A percentile compares a stretch with the other conserved stretches of the same genome.
Conservation (phyloP, 2,888 invertebrate genomes). For the Pristionchus japonicus region DNA sequence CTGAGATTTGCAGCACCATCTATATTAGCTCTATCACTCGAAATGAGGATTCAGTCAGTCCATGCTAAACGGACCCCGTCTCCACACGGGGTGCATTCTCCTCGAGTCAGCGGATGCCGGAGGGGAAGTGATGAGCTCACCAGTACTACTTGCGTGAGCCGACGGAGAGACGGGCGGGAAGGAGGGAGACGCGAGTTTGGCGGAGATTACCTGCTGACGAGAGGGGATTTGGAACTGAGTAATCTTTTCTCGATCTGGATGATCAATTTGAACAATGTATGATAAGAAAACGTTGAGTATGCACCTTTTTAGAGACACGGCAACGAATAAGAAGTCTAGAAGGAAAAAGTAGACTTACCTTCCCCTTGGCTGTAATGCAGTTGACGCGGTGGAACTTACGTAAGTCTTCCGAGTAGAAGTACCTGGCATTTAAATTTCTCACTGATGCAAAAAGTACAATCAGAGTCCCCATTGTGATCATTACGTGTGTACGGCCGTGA, state of each 20-base stretch:
- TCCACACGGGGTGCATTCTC: neutral
- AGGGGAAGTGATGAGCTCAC: neutral
- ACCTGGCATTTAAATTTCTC: constrained; percentile 44
- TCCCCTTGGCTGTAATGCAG: constrained; percentile 71
- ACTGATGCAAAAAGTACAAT: neutral
- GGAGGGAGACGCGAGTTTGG: constrained; percentile 55
- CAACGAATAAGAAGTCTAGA: too few species aligned
- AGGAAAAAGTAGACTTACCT: constrained; percentile 53
- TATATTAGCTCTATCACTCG: too few species aligned
- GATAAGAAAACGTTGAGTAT: too few species aligned
- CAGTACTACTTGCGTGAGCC: neutral
- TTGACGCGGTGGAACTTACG: constrained; percentile 74
- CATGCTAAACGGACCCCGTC: neutral
- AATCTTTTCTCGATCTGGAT: too few species aligned
- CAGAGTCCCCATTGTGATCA: too few species aligned
- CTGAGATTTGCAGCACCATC: too few species aligned
- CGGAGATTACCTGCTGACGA: constrained; percentile 57
- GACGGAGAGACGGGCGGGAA: constrained; percentile 20
- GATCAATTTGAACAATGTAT: too few species aligned
- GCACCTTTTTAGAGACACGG: too few species aligned
- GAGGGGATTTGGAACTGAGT: neutral
- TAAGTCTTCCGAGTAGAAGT: constrained; percentile 74
- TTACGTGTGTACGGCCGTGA: too few species aligned
- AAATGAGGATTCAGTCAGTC: too few species aligned
- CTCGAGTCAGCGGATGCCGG: neutral